Conservation (phyloP, 2,113 vertebrate genomes). For the Rhinichthys klamathensis region DNA sequence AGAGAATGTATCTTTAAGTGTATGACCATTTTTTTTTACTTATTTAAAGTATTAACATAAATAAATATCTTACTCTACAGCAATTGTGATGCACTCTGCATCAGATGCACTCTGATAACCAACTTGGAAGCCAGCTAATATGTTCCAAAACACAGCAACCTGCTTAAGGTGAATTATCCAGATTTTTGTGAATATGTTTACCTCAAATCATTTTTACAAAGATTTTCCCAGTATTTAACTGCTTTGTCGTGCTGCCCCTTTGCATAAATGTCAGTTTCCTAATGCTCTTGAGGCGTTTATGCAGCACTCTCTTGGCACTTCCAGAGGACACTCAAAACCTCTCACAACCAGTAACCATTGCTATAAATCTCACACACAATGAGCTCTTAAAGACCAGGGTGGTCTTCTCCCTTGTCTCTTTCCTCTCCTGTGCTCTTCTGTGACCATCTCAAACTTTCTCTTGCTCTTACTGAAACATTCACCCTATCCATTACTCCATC, state of each 20-base stretch:
- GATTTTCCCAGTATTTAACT: background rate
- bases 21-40: background rate
- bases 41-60: background rate
- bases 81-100: too few relatives aligned
- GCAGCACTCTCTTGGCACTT: slow-evolving; percentile 45
- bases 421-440: slow-evolving; percentile 30
- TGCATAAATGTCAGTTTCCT: background rate
- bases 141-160: background rate
- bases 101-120: background rate
- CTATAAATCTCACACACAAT: slow-evolving; percentile 58
- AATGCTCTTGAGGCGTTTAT: slow-evolving; percentile 33
- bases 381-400: slow-evolving; percentile 79
- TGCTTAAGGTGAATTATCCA: background rate
- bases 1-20: background rate
- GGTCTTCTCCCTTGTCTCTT: slow-evolving; percentile 72
- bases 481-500: slow-evolving; percentile 1
- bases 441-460: slow-evolving; percentile 50
- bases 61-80: background rate
- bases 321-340: slow-evolving; percentile 34
- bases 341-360: slow-evolving; percentile 2
- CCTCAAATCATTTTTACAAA: background rate
- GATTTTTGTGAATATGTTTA: background rate
- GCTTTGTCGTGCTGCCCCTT: background rate
- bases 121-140: background rate
- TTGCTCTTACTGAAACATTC: slow-evolving; percentile 44